A percentile compares a stretch with the other conserved stretches of the same genome.
Conservation (phyloP, 2,113 vertebrate genomes). For the Catharus minimus region DNA sequence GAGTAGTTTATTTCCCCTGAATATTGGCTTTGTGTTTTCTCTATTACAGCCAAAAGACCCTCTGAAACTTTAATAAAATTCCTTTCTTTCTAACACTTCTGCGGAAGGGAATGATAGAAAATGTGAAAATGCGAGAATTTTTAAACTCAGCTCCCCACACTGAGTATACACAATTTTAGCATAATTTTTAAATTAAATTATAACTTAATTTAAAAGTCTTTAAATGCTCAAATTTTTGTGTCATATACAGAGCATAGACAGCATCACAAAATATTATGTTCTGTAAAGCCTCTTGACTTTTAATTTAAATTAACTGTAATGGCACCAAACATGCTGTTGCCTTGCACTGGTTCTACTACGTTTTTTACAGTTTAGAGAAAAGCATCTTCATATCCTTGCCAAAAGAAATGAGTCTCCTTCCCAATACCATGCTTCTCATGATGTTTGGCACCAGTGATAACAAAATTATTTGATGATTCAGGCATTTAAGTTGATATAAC, state of each 20-base stretch:
- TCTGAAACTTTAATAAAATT: background rate
- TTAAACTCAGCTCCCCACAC: background rate
- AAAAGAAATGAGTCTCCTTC: background rate
- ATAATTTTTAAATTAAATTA: background rate
- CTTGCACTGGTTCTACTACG: background rate
- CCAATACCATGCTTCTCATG: background rate
- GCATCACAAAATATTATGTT: background rate
- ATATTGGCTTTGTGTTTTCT: background rate
- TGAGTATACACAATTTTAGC: background rate
- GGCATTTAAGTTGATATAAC: background rate
- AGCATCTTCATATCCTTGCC: background rate
- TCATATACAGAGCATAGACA: background rate
- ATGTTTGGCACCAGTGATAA: background rate
- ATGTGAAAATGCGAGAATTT: background rate
- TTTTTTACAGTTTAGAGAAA: background rate
- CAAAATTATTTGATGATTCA: background rate
- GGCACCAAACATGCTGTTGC: background rate
- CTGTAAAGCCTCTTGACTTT: background rate
- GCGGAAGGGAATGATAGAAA: background rate
- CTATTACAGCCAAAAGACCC: background rate
- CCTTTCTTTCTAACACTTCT: background rate
- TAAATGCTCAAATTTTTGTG: background rate
- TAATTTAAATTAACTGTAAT: background rate
- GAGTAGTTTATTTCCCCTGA: background rate
- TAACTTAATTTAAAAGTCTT: background rate